Percentiles rank a stretch among this genome's conserved stretches.
phyloP scores from a whole-genome alignment of 2,888 invertebrate species.

The Pelosia muscerda region DNA sequence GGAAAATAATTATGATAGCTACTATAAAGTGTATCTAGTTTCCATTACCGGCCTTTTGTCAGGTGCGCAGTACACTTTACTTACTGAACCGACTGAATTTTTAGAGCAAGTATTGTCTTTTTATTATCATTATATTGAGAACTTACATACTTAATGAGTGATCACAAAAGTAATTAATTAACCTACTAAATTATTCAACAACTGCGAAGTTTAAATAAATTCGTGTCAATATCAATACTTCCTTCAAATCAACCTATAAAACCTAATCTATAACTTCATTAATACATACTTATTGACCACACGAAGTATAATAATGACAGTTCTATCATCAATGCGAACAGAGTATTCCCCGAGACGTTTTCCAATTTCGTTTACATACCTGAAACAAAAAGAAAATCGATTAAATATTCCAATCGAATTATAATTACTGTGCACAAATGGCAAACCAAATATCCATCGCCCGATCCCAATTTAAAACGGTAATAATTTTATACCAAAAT shows the following conservation, averaged over 20 bases:
- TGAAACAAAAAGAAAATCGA: conserved; percentile 53
- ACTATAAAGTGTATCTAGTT: not conserved
- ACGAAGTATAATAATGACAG: conserved; percentile 4
- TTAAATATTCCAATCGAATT: conserved; percentile 35
- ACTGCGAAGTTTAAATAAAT: not conserved
- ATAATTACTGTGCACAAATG: conserved; percentile 41
- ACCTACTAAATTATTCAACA: not conserved
- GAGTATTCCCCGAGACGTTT: conserved; percentile 12
- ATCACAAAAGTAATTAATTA: not conserved
- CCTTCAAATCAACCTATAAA: not conserved
- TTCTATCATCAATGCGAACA: not conserved
- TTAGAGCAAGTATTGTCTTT: not conserved
- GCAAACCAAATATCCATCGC: conserved; percentile 41
- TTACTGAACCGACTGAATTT: not conserved
- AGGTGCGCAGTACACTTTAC: not conserved
- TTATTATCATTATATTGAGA: not conserved
- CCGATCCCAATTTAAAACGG: conserved; percentile 58
- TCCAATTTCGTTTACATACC: conserved; percentile 53
- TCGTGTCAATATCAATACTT: not conserved
- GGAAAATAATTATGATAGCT: not conserved
- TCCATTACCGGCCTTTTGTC: not conserved
- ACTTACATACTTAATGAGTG: not conserved
- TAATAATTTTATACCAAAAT: conserved; percentile 70
- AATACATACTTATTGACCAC: conserved; percentile 1
- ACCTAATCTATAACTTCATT: not conserved